Base-by-base conservation (phyloP, 2,888 invertebrate species). In the Gisinianus flammeolus region DNA sequence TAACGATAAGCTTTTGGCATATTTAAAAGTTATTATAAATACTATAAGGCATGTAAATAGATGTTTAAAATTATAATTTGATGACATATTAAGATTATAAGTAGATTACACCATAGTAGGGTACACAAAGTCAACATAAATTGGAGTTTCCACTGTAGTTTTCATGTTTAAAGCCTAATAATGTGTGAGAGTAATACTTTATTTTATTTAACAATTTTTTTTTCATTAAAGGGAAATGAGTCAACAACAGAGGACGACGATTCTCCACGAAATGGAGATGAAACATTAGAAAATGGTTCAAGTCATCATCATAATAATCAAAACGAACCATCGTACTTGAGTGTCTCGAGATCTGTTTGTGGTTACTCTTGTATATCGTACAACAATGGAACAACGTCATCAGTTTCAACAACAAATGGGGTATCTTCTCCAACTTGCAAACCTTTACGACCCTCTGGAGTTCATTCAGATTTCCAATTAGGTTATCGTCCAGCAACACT, bases 331-430 rank as follows among this genome's bases (percentile, higher is more conserved):
- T 95, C 95, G 78, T 96, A 96, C 87, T 88, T 96, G 77, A 94
- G 94, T 85, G 88, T 96, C 80, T 95, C 96, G 72, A 94, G 95
- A 87, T 94, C 95, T 26, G 94, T 96, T 73, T 95, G 94, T 88
- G 96, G 96, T 3, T 96, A 96, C 87, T 93, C 94, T 5, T 93
- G 93, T 72, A 79, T 84, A n/a, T 80, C 83, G 26, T 84, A 84
- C 72, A 82, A 81, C 69, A 81, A 80, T 58, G 81, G 81, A 52
- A 76, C 74, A 26, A 68, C 72, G 19, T 30, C 68, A 28, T n/a
- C n/a, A n/a, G n/a, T n/a, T n/a, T 12, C 66, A 35, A 66, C 56
- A 22, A 52, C 75, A 26, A 78, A 58, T 33, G 78, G 78, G 35
- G 54, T 30, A 22, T 73, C 78, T n/a, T 33, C 72, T 4, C 24